Percentiles rank a stretch among this genome's conserved stretches.
Conservation (phyloP, 2,888 invertebrate genomes). For the Cistogaster globosa region DNA sequence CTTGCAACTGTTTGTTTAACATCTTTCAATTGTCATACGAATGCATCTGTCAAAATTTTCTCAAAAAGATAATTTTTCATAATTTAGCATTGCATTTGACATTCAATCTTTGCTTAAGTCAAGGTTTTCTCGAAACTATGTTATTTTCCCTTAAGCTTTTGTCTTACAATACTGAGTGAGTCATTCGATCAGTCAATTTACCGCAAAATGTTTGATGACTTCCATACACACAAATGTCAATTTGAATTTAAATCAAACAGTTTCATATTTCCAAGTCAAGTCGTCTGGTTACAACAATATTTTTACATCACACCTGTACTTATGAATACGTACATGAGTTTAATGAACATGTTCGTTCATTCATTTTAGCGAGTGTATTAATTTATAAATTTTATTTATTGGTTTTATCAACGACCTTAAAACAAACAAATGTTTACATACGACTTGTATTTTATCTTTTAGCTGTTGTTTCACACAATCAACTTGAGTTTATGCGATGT, state of each 20-base stretch:
- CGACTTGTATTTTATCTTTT: neutral
- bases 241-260: neutral
- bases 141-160: slow-evolving; percentile 9
- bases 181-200: neutral
- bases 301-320: slow-evolving; percentile 46
- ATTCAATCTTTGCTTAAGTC: slow-evolving; percentile 47
- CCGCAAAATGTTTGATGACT: slow-evolving; percentile 28
- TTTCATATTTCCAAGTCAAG: slow-evolving; percentile 27
- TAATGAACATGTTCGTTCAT: slow-evolving; percentile 4
- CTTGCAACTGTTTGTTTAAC: too few species aligned
- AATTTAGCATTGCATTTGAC: slow-evolving; percentile 18
- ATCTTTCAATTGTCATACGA: too few species aligned
- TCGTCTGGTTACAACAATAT: neutral
- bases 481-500: neutral
- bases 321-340: too few species aligned
- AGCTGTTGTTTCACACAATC: neutral
- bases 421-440: slow-evolving; percentile 24
- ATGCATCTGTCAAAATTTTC: neutral
- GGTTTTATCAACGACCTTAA: slow-evolving; percentile 62
- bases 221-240: slow-evolving; percentile 3
- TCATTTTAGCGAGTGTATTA: neutral
- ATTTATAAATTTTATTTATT: slow-evolving; percentile 42
- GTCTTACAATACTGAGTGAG: neutral
- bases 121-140: slow-evolving; percentile 23
- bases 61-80: slow-evolving; percentile 5